A percentile compares a stretch with the other conserved stretches of the same genome.
phyloP scores from a whole-genome alignment of 2,113 vertebrate species.

The Nestor notabilis region DNA sequence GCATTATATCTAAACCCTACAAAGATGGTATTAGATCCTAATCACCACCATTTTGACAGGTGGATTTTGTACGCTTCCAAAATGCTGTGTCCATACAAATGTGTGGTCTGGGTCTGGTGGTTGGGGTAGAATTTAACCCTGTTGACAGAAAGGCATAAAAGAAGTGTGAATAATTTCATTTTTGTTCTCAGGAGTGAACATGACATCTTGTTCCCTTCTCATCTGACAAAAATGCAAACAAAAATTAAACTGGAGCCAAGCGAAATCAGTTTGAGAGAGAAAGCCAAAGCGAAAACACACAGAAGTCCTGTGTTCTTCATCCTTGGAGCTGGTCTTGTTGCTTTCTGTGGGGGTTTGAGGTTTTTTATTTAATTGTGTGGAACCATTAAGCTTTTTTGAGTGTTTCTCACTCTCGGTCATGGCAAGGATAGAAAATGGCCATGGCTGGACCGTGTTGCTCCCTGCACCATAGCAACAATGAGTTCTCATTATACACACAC shows the following conservation, averaged over 20 bases:
- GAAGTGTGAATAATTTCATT: constrained; percentile 37
- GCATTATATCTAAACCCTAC: neutral
- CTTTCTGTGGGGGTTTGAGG: neutral
- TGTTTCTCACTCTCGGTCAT: neutral
- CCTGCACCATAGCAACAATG: neutral
- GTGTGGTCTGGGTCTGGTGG: neutral
- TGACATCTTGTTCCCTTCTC: constrained; percentile 51
- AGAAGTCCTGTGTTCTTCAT: constrained; percentile 16
- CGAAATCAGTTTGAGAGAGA: constrained; percentile 25
- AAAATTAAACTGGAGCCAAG: constrained; percentile 54
- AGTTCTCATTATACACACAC: rapidly evolving
- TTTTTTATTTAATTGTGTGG: constrained; percentile 23
- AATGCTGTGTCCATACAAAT: neutral
- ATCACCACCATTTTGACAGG: neutral
- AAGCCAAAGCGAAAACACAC: constrained; percentile 25
- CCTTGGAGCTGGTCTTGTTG: neutral
- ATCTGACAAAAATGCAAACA: constrained; percentile 58
- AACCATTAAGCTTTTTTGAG: neutral
- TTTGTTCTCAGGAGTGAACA: constrained; percentile 21
- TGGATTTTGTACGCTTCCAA: neutral
- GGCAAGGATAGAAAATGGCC: neutral
- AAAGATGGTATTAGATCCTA: neutral
- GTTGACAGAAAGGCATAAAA: neutral
- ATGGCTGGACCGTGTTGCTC: neutral
- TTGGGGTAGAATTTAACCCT: neutral